Evolutionary conservation across 2,888 invertebrate genomes (phyloP).

Genomic region (Gasteruption jaculator): DNA sequence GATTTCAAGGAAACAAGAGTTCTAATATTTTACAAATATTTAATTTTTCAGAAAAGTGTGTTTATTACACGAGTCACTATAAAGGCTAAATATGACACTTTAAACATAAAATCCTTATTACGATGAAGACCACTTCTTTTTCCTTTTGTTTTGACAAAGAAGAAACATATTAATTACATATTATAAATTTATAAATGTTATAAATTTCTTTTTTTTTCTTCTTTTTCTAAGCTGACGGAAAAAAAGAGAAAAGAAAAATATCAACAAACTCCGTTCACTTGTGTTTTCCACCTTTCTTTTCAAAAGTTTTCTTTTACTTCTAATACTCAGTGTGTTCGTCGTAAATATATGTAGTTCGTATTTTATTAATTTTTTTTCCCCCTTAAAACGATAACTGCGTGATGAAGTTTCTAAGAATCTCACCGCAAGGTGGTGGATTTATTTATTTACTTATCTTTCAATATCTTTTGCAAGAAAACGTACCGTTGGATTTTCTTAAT

Average conservation of each 20-base stretch:
- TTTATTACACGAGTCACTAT: slow-evolving; percentile 45
- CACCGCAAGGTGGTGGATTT: no score
- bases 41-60: slow-evolving; percentile 42
- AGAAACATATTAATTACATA: slow-evolving; percentile 47
- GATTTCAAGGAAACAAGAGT: no score
- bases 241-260: slow-evolving; percentile 38
- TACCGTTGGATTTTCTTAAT: no score
- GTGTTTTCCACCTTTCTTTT: slow-evolving; percentile 11
- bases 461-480: no score
- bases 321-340: no score
- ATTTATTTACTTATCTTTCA: no score
- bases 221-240: slow-evolving; percentile 37
- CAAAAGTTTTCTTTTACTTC: slow-evolving; percentile 5
- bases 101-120: slow-evolving; percentile 42
- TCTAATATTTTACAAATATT: no score
- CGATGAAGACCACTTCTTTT: slow-evolving; percentile 37
- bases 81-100: slow-evolving; percentile 47
- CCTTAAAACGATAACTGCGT: no score
- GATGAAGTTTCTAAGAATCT: no score
- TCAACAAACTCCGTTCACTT: slow-evolving; percentile 30
- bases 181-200: slow-evolving; percentile 51
- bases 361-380: no score
- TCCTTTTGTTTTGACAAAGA: slow-evolving; percentile 28
- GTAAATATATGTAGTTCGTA: no score
- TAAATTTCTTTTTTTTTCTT: no score